These are phyloP conservation scores for Drosophila lacicola DNA, from an alignment of 2,888 invertebrate genomes.

Conservation along the genomic window DNA sequence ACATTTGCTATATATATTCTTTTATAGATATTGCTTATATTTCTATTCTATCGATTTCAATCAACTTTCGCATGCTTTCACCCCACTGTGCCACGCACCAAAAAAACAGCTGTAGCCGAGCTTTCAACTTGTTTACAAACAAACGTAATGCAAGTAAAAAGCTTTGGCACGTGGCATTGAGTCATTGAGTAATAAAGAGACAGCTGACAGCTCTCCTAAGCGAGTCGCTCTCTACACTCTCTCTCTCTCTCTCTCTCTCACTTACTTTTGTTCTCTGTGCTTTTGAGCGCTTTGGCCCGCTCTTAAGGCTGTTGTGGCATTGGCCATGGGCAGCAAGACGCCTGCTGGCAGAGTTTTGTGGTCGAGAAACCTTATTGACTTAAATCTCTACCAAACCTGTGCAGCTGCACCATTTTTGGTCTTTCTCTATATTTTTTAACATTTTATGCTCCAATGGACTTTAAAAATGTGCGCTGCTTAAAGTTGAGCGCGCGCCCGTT, in stretches of 20 bases:
- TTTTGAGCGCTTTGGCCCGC: constrained; percentile 22
- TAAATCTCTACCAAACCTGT: constrained; percentile 41
- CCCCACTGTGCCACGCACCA: constrained; percentile 46
- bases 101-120: constrained; percentile 61
- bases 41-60: not conserved
- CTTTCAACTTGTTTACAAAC: constrained; percentile 73
- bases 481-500: constrained; percentile 53
- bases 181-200: not conserved
- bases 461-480: constrained; percentile 59
- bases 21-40: not conserved
- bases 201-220: constrained; percentile 34
- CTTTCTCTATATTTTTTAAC: constrained; percentile 16
- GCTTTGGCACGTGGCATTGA: constrained; percentile 46
- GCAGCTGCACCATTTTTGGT: constrained; percentile 2
- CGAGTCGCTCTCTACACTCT: not conserved
- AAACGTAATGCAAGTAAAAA: constrained; percentile 40
- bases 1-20: too few species aligned
- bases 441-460: constrained; percentile 70
- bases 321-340: constrained; percentile 33
- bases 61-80: not conserved
- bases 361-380: constrained; percentile 45
- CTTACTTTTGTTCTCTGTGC: constrained; percentile 37
- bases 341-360: constrained; percentile 30
- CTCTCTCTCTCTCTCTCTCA: constrained; percentile 1
- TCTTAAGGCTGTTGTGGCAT: constrained; percentile 38